phyloP scores from a whole-genome alignment of 2,797 vertebrate genomes.

The Delichon dasypus region DNA sequence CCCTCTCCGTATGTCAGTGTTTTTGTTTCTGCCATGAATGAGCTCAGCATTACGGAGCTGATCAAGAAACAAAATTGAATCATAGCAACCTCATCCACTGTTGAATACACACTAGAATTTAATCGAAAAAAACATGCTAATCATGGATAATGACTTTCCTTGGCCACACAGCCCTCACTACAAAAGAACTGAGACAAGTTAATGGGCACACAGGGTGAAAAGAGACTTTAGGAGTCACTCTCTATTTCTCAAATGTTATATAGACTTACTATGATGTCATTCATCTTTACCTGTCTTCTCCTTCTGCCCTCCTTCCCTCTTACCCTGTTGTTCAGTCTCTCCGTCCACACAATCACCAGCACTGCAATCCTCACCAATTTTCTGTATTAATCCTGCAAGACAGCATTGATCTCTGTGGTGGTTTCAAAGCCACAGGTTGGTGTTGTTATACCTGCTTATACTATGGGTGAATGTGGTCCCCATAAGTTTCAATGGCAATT shows the following conservation, averaged over 20 bases:
- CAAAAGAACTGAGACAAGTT: not conserved
- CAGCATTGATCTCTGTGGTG: not conserved
- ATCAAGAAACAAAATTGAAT: not conserved
- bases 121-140: not conserved
- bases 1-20: not conserved
- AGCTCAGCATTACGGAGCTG: not conserved
- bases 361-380: not conserved
- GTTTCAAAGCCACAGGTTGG: not conserved
- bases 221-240: not conserved
- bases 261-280: not conserved
- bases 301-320: not conserved
- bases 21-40: not conserved
- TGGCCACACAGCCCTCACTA: not conserved
- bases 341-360: not conserved
- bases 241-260: not conserved
- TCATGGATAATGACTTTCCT: not conserved
- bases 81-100: not conserved
- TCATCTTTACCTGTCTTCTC: not conserved
- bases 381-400: not conserved
- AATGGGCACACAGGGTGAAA: not conserved
- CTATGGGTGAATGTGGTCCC: not conserved
- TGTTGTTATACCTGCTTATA: not conserved
- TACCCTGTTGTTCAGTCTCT: not conserved
- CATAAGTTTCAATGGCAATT: not conserved
- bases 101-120: not conserved